These are phyloP conservation scores for Patella pellucida DNA, from an alignment of 2,888 invertebrate genomes.

Conservation along the genomic window DNA sequence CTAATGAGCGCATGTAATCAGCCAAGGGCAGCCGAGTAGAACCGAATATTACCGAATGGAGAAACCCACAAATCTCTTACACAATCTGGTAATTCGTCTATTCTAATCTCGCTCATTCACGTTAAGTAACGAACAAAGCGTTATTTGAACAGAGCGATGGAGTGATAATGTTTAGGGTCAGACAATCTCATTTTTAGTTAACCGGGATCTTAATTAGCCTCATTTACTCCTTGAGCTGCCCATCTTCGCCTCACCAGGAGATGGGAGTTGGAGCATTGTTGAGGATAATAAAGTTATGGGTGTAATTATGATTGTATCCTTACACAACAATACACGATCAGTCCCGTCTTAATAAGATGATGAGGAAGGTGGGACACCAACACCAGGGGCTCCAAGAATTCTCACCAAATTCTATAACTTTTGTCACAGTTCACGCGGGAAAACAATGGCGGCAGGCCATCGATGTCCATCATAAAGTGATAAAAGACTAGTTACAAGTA, in stretches of 20 bases:
- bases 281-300: too few relatives aligned
- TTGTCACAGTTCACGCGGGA: too few relatives aligned
- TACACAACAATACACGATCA: too few relatives aligned
- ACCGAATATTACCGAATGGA: background rate
- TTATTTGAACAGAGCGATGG: background rate
- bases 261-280: background rate
- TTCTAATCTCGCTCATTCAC: background rate
- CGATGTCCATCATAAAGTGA: too few relatives aligned
- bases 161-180: background rate
- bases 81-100: constrained; percentile 3
- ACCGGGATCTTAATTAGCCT: background rate
- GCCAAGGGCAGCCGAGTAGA: background rate
- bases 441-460: too few relatives aligned
- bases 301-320: too few relatives aligned
- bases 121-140: constrained; percentile 10
- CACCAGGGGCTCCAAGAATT: too few relatives aligned
- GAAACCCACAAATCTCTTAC: background rate
- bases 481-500: too few relatives aligned
- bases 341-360: too few relatives aligned
- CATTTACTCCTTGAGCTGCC: background rate
- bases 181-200: background rate
- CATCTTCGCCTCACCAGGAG: constrained; percentile 10
- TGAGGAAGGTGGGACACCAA: too few relatives aligned
- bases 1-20: constrained; percentile 4
- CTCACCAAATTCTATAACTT: too few relatives aligned